Evolutionary conservation across 2,797 vertebrate genomes (phyloP).

Genomic region (Cossypha dichroa): DNA sequence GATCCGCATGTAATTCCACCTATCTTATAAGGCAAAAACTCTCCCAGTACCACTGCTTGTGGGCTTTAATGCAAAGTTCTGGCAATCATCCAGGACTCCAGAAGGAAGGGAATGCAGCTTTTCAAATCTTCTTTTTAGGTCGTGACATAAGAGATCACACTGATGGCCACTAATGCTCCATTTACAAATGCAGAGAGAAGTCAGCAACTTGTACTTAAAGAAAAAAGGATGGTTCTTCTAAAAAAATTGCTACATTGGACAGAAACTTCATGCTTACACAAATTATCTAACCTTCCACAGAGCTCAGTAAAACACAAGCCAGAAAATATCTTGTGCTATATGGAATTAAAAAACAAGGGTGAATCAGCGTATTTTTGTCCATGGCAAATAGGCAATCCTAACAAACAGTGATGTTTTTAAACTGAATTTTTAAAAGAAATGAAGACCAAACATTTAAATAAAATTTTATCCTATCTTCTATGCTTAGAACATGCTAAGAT

Average conservation of each 20-base stretch:
- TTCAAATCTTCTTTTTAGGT: constrained; percentile 3
- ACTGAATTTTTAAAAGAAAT: neutral
- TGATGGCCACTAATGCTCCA: neutral
- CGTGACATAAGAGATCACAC: constrained; percentile 22
- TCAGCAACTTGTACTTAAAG: neutral
- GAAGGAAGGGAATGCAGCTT: neutral
- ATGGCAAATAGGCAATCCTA: neutral
- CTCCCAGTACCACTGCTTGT: neutral
- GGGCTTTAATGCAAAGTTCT: constrained; percentile 8
- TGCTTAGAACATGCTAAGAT: neutral
- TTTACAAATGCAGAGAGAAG: neutral
- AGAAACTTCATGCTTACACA: neutral
- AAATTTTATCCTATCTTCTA: neutral
- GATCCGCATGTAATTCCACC: constrained; percentile 16
- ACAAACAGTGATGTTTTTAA: neutral
- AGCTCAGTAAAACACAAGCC: neutral
- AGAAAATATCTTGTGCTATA: neutral
- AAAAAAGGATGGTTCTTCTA: neutral
- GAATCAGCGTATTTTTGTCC: neutral
- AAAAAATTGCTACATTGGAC: neutral
- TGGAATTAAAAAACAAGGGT: neutral
- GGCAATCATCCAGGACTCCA: neutral
- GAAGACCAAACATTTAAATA: neutral
- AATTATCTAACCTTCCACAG: neutral
- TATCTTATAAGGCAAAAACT: constrained; percentile 29